Percentiles rank a stretch among this genome's conserved stretches.
These are phyloP conservation scores for Istiophorus platypterus DNA, from an alignment of 2,113 vertebrate genomes.

Conservation along the genomic window DNA sequence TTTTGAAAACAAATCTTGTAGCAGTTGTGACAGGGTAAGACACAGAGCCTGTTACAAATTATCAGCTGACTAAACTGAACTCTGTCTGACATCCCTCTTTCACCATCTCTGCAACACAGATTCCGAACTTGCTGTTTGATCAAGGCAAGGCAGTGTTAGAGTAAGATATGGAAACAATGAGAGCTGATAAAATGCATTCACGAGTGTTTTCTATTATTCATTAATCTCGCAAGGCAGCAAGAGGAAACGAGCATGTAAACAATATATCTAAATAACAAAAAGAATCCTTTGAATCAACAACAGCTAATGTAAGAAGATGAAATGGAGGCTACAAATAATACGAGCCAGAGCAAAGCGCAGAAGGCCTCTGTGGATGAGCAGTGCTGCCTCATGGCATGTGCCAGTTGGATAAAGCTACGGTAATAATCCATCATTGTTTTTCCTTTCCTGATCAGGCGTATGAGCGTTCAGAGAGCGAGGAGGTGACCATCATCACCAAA, in stretches of 20 bases:
- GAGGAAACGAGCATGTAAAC: conserved; percentile 7
- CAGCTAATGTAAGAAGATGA: conserved; percentile 47
- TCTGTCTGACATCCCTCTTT: conserved; percentile 20
- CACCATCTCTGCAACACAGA: neutral
- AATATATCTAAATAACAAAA: conserved; percentile 35
- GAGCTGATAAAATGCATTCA: neutral
- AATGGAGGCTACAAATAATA: conserved; percentile 57
- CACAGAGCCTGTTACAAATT: neutral
- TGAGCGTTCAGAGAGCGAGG: conserved; percentile 93
- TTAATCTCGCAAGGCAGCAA: conserved; percentile 3
- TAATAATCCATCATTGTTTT: conserved; percentile 50
- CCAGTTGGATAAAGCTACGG: conserved; percentile 36
- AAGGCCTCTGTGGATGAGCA: conserved; percentile 20
- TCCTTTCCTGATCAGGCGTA: conserved; percentile 85
- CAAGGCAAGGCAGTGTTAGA: conserved; percentile 34
- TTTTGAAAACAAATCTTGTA: neutral
- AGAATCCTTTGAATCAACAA: conserved; percentile 22
- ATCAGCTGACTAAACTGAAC: conserved; percentile 10
- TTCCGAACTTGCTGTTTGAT: conserved; percentile 38
- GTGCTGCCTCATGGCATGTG: neutral
- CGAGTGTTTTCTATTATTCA: conserved; percentile 37
- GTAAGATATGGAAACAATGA: conserved; percentile 41
- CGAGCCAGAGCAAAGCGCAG: conserved; percentile 15
- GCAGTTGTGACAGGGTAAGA: neutral
- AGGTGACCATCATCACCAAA: conserved; percentile 90